Percentiles rank a stretch among this genome's conserved stretches.
Conservation (phyloP, 37 sponge, comb jelly and placozoan species). For the Spongia lamella region DNA sequence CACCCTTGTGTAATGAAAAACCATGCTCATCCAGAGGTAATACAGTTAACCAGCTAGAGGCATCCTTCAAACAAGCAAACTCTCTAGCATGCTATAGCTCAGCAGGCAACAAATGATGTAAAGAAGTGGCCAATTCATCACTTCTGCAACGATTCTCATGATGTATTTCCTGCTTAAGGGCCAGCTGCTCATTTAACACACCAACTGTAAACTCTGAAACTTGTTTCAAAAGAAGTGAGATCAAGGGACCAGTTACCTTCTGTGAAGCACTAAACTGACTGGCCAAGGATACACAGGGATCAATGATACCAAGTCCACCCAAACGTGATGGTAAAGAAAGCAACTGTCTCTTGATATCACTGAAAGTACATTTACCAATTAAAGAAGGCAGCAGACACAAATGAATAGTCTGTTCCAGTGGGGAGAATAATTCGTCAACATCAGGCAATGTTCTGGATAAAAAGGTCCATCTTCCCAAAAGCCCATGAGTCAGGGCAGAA, state of each 20-base stretch:
- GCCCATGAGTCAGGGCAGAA: constrained; percentile 14
- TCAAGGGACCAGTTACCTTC: constrained; percentile 32
- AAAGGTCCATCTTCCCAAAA: constrained; percentile 2
- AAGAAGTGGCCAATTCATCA: background rate
- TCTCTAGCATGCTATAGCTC: constrained; percentile 32
- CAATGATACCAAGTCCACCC: constrained; percentile 48
- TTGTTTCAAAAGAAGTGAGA: constrained; percentile 3
- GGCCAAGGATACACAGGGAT: constrained; percentile 3
- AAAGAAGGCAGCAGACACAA: too few relatives aligned
- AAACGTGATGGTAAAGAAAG: constrained; percentile 42
- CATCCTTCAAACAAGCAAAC: background rate
- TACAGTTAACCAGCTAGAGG: constrained; percentile 23
- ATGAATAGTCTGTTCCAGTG: too few relatives aligned
- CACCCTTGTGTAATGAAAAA: constrained; percentile 22
- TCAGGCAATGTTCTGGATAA: background rate
- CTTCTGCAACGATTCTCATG: constrained; percentile 1
- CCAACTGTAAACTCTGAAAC: too few relatives aligned
- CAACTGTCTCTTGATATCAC: constrained; percentile 22
- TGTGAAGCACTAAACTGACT: constrained; percentile 26
- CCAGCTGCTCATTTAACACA: background rate
- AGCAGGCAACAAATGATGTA: constrained; percentile 8
- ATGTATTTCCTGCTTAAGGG: constrained; percentile 7
- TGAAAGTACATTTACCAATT: too few relatives aligned
- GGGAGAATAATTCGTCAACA: too few relatives aligned
- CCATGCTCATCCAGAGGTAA: constrained; percentile 14